Base-by-base conservation (phyloP, 1,140 invertebrate species). In the Drosophila funebris region DNA sequence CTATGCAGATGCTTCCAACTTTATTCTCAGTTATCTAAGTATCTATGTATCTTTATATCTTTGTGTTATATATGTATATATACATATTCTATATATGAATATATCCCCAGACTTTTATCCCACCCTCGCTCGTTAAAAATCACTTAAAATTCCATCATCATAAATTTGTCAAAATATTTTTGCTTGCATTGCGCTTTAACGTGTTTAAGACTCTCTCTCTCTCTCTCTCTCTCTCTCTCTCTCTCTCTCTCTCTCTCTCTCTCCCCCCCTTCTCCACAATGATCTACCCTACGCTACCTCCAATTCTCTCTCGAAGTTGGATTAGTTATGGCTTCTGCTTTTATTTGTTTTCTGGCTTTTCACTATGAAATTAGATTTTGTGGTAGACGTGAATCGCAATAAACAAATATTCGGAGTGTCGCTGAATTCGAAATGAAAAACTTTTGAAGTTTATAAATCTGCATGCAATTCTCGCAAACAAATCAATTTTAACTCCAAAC, bases 71-170 rank as follows among this genome's bases (percentile, higher is more conserved):
- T 76, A 57, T 56, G 60, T 58, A 75, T 74, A 75, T 57, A 67
- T 24, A 33, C 24, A 27, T 27, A 5, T 27, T 5, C 6, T 74
- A 75, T 57, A 67, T 33, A 33, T 24, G 13, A 11, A 9, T 57
- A 29, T 48, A 29, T 46, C 14, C 0, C 18, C 5, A 46, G 16
- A 27, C 29, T 54, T 44, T 53, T 69, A 52, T 24, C 61, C 33
- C 43, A 43, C 60, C 60, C 62, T 52, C 53, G 62, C 90, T 90
- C 90, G 84, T 90, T 90, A 90, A 90, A 90, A 90, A 87, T 90
- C 90, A 90, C 90, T 90, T 90, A 90, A 90, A 90, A 87, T 90
- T 90, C 89, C 90, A 90, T 90, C 90, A 90, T 90, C 90, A 90
- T 90, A 90, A 90, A 90, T 90, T 90, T 90, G 82, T 90, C 90